These are phyloP conservation scores for Caenorhabditis sp. DNA, from an alignment of 2,888 invertebrate genomes.

Conservation along the genomic window DNA sequence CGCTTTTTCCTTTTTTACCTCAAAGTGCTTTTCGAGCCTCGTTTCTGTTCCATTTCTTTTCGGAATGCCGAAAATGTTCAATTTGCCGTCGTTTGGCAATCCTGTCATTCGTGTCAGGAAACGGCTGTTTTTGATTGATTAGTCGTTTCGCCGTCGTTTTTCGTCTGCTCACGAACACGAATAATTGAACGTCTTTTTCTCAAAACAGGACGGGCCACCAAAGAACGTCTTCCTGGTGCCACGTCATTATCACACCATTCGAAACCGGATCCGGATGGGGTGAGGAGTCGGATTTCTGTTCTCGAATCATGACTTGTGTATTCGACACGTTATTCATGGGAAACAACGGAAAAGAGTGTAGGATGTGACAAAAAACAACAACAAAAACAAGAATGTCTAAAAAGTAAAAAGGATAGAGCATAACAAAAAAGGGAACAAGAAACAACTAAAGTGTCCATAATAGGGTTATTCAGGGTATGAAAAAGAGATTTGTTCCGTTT, in stretches of 20 bases:
- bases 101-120: conserved; percentile 17
- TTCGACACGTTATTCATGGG: no score
- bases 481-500: no score
- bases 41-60: no score
- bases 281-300: conserved; percentile 10
- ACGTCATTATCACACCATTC: conserved; percentile 1
- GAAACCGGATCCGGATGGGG: conserved; percentile 41
- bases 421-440: conserved; percentile 3
- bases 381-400: not conserved
- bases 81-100: no score
- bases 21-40: no score
- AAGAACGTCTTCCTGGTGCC: not conserved
- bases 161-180: conserved; percentile 2
- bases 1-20: not conserved
- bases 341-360: not conserved
- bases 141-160: conserved; percentile 19
- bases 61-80: no score
- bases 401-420: not conserved
- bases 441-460: not conserved
- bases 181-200: conserved; percentile 14
- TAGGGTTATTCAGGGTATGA: no score
- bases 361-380: conserved; percentile 5
- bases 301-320: conserved; percentile 12
- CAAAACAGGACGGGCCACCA: not conserved
- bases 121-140: conserved; percentile 40